phyloP scores from a whole-genome alignment of 2,888 invertebrate species.

The Vanessa cardui region DNA sequence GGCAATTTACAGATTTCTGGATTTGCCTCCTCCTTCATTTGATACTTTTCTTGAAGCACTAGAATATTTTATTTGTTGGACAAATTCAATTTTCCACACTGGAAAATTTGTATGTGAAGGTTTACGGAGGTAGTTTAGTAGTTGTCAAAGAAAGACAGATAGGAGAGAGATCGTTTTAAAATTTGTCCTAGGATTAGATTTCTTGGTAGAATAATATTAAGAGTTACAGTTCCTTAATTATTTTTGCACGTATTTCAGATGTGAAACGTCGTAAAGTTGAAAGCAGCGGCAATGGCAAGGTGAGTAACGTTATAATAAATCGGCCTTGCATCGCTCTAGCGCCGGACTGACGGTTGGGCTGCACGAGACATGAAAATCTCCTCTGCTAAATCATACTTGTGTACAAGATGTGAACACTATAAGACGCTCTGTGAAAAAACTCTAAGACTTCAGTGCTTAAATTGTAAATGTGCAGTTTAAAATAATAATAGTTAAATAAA shows the following conservation, averaged over 20 bases:
- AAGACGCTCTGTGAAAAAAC: constrained; percentile 4
- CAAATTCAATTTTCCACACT: too few relatives aligned
- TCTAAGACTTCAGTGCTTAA: constrained; percentile 9
- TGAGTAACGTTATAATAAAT: constrained; percentile 86
- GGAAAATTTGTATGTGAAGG: too few relatives aligned
- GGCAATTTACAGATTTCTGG: too few relatives aligned
- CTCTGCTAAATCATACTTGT: neutral
- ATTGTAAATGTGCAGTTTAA: constrained; percentile 3
- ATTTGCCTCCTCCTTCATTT: too few relatives aligned
- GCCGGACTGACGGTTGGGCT: constrained; percentile 84
- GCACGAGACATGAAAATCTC: constrained; percentile 51
- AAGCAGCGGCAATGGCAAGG: constrained; percentile 88
- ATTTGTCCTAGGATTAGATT: too few relatives aligned
- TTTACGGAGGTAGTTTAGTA: too few relatives aligned
- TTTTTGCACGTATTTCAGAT: constrained; percentile 77
- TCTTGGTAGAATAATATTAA: too few relatives aligned
- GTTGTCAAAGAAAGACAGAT: too few relatives aligned
- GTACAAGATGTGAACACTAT: neutral
- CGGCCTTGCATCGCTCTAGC: constrained; percentile 69
- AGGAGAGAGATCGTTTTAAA: too few relatives aligned
- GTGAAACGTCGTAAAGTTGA: constrained; percentile 93
- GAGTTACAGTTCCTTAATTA: too few relatives aligned
- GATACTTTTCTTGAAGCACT: too few relatives aligned
- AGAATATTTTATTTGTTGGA: too few relatives aligned
- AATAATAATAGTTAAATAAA: neutral